Evolutionary conservation across 2,113 vertebrate genomes (phyloP).

Genomic region (Bathybates hornii): DNA sequence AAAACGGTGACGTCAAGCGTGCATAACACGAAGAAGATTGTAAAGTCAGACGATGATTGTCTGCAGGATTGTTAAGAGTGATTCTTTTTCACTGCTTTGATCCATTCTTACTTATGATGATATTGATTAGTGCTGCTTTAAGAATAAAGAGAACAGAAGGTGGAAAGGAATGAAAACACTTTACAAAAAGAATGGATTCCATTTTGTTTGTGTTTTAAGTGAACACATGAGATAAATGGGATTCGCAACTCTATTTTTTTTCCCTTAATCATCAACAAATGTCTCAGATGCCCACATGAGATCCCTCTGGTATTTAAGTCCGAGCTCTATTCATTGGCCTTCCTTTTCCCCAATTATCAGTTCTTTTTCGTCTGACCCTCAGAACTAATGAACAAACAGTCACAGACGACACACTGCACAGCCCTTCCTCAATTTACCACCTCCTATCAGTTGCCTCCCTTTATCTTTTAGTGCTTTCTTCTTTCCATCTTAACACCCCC

Average conservation of each 20-base stretch:
- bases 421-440: conserved; percentile 29
- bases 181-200: background rate
- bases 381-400: conserved; percentile 23
- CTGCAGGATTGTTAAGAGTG: background rate
- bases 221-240: background rate
- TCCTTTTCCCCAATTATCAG: conserved; percentile 32
- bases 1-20: background rate
- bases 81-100: background rate
- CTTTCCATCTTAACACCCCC: conserved; percentile 16
- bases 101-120: background rate
- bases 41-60: background rate
- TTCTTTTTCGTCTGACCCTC: conserved; percentile 19
- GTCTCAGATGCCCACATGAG: background rate
- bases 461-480: conserved; percentile 40
- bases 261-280: background rate
- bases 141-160: background rate
- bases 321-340: background rate
- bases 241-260: background rate
- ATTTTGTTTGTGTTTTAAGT: background rate
- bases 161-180: background rate
- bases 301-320: background rate
- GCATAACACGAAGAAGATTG: background rate
- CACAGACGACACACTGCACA: background rate
- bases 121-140: background rate
- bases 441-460: conserved; percentile 38